Base-by-base conservation (phyloP, 2,113 vertebrate genomes). In the Serinus canaria region DNA sequence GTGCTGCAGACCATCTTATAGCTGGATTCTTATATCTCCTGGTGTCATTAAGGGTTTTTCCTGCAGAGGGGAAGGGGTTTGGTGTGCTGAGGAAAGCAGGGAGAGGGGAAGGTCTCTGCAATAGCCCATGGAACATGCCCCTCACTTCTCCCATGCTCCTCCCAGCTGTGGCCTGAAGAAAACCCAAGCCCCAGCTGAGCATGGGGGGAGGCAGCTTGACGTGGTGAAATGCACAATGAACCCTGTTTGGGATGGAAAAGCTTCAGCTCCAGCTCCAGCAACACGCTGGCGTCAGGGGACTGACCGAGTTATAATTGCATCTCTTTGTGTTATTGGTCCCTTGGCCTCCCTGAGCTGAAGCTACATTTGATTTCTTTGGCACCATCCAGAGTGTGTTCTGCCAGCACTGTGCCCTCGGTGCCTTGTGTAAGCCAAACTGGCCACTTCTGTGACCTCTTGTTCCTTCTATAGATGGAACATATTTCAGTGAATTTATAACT, bases 331-430 rank as follows among this genome's bases (percentile, higher is more conserved):
- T 95, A 90, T 78, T 92, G 85, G 92, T 95, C 93, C 53, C 83
- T 95, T 86, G 92, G 82, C 94, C 82, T 95, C 80, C 47, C 79
- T 93, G 64, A 92, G 64, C 72, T 95, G 83, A 60, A 87, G 73
- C 69, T 94, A 44, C 85, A 58, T 88, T 92, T 95, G 93, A 94
- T 95, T 95, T 96, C 79, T 97, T 95, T 97, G 96, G 96, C 95
- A 87, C 56, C 4, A 0, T 67, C 47, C 59, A 49, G 59, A 33
- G 3, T 8, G 15, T 88, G 72, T 37, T 52, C 79, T 94, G 95
- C 94, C 96, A 97, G 76, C 15, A 1, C 9, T 18, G 67, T 95
- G 95, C 90, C 93, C 94, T 96, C 9, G 1, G 52, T 93, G 92
- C 80, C 88, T 93, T 62, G 52, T 41, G 66, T 64, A 90, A 95